A percentile compares a stretch with the other conserved stretches of the same genome.
Evolutionary conservation across 2,113 vertebrate species (phyloP).

Genomic region (Platysteira castanea): DNA sequence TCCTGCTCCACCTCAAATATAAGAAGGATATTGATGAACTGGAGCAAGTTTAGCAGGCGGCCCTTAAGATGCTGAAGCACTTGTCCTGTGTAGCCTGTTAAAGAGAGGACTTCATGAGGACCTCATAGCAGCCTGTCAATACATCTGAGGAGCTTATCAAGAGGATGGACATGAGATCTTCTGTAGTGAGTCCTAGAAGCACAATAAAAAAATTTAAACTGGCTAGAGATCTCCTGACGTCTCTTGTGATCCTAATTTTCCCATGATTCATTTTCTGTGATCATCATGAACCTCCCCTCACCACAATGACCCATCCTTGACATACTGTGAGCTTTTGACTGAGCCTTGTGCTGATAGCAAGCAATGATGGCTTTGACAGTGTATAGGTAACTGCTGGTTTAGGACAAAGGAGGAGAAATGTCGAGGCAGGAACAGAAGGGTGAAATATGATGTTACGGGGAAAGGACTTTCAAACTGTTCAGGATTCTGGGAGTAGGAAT

Average conservation of each 20-base stretch:
- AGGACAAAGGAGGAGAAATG: not conserved
- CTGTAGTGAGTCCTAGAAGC: not conserved
- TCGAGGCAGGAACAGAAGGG: fast-evolving
- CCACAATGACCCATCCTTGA: not conserved
- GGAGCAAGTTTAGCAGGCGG: not conserved
- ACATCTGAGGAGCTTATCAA: not conserved
- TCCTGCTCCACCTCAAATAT: not conserved
- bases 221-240: not conserved
- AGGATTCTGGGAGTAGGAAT: not conserved
- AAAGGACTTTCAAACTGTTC: not conserved
- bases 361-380: not conserved
- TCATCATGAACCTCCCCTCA: not conserved
- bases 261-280: not conserved
- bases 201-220: not conserved
- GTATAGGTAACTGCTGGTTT: not conserved
- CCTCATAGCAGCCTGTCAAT: not conserved
- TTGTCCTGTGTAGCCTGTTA: not conserved
- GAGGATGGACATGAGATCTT: not conserved
- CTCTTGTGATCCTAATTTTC: not conserved
- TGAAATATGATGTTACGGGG: not conserved
- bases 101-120: not conserved
- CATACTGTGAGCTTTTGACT: not conserved
- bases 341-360: not conserved
- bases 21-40: not conserved
- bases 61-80: not conserved